These are phyloP conservation scores for Caenorhabditis virilis DNA, from an alignment of 2,888 invertebrate species.

Conservation along the genomic window DNA sequence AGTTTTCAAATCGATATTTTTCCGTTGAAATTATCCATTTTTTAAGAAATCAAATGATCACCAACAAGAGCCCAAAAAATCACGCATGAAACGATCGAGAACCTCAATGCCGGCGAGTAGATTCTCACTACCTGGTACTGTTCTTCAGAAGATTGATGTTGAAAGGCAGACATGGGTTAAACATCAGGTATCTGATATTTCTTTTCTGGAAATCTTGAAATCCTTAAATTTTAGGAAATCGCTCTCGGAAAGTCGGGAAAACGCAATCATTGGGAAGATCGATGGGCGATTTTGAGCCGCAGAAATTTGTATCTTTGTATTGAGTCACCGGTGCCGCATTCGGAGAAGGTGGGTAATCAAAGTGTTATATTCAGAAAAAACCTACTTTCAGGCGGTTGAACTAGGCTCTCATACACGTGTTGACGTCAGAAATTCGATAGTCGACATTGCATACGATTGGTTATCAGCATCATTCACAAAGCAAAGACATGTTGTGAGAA, in stretches of 20 bases:
- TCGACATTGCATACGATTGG: conserved; percentile 56
- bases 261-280: conserved; percentile 49
- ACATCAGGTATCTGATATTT: conserved; percentile 33
- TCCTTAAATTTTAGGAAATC: conserved; percentile 18
- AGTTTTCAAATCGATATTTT: no score
- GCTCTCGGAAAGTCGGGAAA: conserved; percentile 43
- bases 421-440: conserved; percentile 47
- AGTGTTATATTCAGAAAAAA: neutral
- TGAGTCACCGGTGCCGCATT: conserved; percentile 30
- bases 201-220: neutral
- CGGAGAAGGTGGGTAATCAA: conserved; percentile 23
- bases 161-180: conserved; percentile 45
- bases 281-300: conserved; percentile 43
- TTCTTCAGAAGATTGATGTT: conserved; percentile 19
- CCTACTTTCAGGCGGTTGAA: conserved; percentile 29
- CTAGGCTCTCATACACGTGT: conserved; percentile 34
- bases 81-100: conserved; percentile 44
- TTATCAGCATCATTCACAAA: conserved; percentile 31
- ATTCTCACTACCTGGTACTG: conserved; percentile 33
- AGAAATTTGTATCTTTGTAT: conserved; percentile 44
- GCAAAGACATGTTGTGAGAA: conserved; percentile 46
- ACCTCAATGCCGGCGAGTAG: conserved; percentile 45
- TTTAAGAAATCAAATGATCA: neutral
- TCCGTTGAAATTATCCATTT: conserved; percentile 1
- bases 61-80: conserved; percentile 17